Conservation (phyloP, 53 echinoderm and acorn worm genomes). For the Stichopus horrens region DNA sequence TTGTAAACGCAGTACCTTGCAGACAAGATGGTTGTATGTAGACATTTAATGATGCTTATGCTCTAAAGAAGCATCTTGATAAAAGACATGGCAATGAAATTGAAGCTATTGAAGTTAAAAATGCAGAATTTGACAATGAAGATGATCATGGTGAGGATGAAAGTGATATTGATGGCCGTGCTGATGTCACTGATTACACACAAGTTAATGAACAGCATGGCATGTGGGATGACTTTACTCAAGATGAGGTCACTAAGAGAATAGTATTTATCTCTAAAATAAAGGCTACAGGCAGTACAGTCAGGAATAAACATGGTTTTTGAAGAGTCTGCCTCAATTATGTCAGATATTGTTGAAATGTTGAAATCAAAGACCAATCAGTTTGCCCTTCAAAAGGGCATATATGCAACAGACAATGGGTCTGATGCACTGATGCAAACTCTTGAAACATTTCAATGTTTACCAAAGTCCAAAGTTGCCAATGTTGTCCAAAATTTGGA, state of each 20-base stretch:
- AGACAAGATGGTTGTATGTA: neutral
- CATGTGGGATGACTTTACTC: neutral
- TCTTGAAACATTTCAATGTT: constrained; percentile 12
- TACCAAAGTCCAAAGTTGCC: no score
- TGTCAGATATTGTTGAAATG: constrained; percentile 21
- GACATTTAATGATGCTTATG: constrained; percentile 1
- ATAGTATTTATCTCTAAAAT: constrained; percentile 36
- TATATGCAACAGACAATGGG: neutral
- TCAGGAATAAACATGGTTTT: neutral
- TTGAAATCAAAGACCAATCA: constrained; percentile 22
- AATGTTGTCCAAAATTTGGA: no score
- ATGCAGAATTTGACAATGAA: neutral
- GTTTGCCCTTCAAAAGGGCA: neutral
- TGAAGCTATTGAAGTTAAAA: neutral
- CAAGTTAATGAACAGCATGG: neutral
- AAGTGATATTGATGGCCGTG: neutral
- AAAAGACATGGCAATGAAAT: neutral
- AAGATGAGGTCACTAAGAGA: neutral
- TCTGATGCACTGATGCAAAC: constrained; percentile 12
- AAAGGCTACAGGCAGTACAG: constrained; percentile 28
- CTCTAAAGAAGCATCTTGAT: constrained; percentile 22
- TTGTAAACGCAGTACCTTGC: neutral
- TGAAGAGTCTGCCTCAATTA: neutral
- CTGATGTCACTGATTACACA: neutral
- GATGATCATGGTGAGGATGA: neutral